phyloP scores from a whole-genome alignment of 1,140 invertebrate species.

The Octopus sinensis region DNA sequence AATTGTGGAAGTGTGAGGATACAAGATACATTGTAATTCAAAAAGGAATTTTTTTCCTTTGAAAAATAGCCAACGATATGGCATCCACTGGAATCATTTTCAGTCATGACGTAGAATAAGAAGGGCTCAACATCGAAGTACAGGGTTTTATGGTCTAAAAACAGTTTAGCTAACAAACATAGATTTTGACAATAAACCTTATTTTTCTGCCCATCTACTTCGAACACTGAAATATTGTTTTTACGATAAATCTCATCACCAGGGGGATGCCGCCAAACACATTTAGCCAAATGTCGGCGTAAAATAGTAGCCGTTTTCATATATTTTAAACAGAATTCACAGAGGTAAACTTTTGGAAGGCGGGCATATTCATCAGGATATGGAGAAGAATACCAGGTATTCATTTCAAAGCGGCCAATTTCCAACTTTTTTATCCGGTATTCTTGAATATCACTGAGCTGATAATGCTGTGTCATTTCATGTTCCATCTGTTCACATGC shows the following conservation, averaged over 20 bases:
- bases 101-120: conserved; percentile 96
- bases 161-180: conserved; percentile 93
- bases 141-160: conserved; percentile 97
- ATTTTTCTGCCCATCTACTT: conserved; percentile 93
- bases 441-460: conserved; percentile 65
- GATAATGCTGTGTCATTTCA: conserved; percentile 54
- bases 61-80: conserved; percentile 97
- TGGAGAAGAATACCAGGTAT: conserved; percentile 66
- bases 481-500: conserved; percentile 69
- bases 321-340: conserved; percentile 97
- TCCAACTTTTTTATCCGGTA: conserved; percentile 76
- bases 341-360: conserved; percentile 85
- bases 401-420: conserved; percentile 95
- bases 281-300: conserved; percentile 88
- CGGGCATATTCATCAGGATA: conserved; percentile 77
- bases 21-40: conserved; percentile 60
- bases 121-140: conserved; percentile 99
- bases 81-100: conserved; percentile 85
- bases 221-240: conserved; percentile 92
- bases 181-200: conserved; percentile 99
- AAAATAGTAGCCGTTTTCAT: conserved; percentile 91
- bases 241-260: conserved; percentile 71
- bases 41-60: conserved; percentile 65
- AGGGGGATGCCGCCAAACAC: conserved; percentile 73
- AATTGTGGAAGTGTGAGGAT: conserved; percentile 59